Conservation (phyloP, 1,140 invertebrate genomes). For the Homarus americanus region DNA sequence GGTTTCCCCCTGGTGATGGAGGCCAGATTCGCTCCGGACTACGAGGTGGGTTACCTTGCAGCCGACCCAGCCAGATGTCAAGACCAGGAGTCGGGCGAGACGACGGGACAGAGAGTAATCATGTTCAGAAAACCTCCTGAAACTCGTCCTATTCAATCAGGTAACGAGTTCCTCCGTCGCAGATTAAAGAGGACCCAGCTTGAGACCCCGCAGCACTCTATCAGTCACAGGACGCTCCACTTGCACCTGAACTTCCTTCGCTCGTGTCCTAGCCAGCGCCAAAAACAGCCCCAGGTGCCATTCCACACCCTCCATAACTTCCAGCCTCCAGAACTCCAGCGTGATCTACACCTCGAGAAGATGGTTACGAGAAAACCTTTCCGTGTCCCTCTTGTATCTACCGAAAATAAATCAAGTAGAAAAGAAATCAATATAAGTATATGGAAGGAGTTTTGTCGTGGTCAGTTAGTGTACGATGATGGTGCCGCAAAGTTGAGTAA, state of each 20-base stretch:
- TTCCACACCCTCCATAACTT: background rate
- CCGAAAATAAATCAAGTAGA: background rate
- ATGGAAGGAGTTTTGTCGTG: slow-evolving; percentile 45
- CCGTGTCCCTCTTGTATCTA: background rate
- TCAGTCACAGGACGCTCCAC: background rate
- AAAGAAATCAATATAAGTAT: slow-evolving; percentile 38
- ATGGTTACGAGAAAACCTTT: background rate
- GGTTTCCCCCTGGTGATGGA: slow-evolving; percentile 14
- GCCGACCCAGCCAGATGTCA: too few relatives aligned
- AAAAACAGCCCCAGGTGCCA: background rate
- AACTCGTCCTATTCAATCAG: background rate
- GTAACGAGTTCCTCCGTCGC: background rate
- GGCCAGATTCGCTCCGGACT: background rate
- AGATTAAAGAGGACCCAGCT: background rate
- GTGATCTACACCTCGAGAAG: background rate
- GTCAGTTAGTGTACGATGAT: slow-evolving; percentile 37
- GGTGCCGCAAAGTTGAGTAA: background rate
- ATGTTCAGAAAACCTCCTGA: slow-evolving; percentile 2
- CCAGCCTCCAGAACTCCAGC: background rate
- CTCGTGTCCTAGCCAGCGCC: background rate
- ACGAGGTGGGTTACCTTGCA: background rate
- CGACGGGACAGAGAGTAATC: background rate
- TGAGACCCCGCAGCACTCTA: background rate
- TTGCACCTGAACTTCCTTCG: background rate
- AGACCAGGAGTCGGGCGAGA: slow-evolving; percentile 44